Evolutionary conservation across 2,113 vertebrate species (phyloP), one percentile per base, ranked within the genome.

Genomic region (Tetraodon nigroviridis): DNA sequence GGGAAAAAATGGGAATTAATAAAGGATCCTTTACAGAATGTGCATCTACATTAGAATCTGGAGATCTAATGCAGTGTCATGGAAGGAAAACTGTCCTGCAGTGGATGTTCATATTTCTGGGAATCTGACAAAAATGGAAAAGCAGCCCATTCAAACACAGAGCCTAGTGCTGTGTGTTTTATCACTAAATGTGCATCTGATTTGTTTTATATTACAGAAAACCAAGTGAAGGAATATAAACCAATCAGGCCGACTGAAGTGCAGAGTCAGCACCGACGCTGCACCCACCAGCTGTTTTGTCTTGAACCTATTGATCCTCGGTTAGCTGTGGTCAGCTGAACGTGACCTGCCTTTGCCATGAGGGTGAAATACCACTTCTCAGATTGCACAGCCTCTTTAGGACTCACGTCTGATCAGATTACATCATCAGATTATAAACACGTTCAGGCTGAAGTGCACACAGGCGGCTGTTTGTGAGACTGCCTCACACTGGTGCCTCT

Each of bases 61-160:
- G 71, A 75, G 72, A 82, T 80, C 82, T 66, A 81, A 84, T 82
- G 79, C 75, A 86, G 83, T 76, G 59, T 78, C 67, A 58, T 45
- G 53, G 51, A 24, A 16, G 44, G 44, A 52, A 69, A 45, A 7
- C 7, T 58, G 58, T 72, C 57, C 64, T 54, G 58, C 49, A 53
- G 65, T 75, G 51, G 45, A 37, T 10, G 67, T 69, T 74, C 64
- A n/a, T 29, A 56, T 76, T 69, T 73, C 55, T 52, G 66, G 64
- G 51, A 77, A 64, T 79, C 54, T 42, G 57, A 59, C 47, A 61
- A 41, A 56, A 68, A 57, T 51, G 37, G 61, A 17, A 65, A 18
- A 17, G 61, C 48, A 21, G 68, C 53, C 65, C 45, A 52, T 59
- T 64, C 61, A 69, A 84, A 80, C 71, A 66, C 19, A 37, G 64